Evolutionary conservation across 2,113 vertebrate species (phyloP), one percentile per base, ranked within the genome.

Genomic region (Melanerpes aurifrons): DNA sequence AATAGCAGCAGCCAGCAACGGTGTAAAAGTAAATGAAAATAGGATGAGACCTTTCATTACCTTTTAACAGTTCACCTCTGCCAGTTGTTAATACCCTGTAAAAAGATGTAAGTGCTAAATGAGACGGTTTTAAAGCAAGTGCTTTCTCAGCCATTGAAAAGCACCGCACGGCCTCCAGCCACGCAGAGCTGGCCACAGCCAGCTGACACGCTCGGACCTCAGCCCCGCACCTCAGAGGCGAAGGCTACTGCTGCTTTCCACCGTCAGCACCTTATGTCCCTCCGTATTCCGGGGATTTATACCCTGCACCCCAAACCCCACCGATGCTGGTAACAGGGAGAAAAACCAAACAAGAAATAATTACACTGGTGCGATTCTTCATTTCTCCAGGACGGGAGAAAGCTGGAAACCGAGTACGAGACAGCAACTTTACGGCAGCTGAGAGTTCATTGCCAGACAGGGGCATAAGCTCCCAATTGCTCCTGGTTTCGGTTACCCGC

Each of bases 291-390:
- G 2, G 3, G 48, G 4, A 53, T 11, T 20, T 4, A 12, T 2
- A 1, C 2, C 19, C 40, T n/a, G 21, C 43, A 6, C 1, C 50
- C 14, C 31, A 15, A 32, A 15, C 28, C 35, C 10, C 2, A 4
- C 0, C 4, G 4, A 6, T 5, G 1, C 1, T 0, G 2, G 3
- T 2, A 22, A 45, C 4, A 3, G 31, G 15, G 5, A 1, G 7
- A 22, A 18, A 68, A 68, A 12, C 1, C 28, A 8, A 29, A 7
- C 16, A 70, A 25, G 43, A 82, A 64, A 7, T 3, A 35, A 31
- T 8, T 7, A 32, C 3, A 7, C 8, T 2, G 3, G 1, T 2
- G 8, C 7, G 29, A 40, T 35, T 14, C 50, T 37, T 48, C 37
- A 22, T 2, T 32, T 31, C 14, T 50, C 15, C 22, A 12, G 20